A percentile compares a stretch with the other conserved stretches of the same genome.
These are phyloP conservation scores for Eupeodes corollae DNA, from an alignment of 1,140 invertebrate genomes.

Conservation along the genomic window DNA sequence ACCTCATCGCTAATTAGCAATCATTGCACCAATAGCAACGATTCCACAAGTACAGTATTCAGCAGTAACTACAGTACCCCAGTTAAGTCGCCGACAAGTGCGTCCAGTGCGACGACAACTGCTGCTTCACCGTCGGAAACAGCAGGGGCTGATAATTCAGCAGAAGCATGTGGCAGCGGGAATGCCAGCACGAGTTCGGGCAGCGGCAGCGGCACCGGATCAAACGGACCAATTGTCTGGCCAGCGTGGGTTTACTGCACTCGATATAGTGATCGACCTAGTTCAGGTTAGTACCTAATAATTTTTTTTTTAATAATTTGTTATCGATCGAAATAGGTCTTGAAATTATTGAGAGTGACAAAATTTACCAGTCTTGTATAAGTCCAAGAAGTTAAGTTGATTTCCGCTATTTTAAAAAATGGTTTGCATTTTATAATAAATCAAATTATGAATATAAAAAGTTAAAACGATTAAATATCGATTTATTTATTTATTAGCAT, in stretches of 20 bases:
- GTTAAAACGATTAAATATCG: too few species aligned
- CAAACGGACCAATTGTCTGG: slow-evolving; percentile 45
- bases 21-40: slow-evolving; percentile 26
- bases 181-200: slow-evolving; percentile 17
- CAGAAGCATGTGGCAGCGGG: slow-evolving; percentile 4
- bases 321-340: too few species aligned
- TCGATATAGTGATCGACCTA: slow-evolving; percentile 87
- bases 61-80: slow-evolving; percentile 24
- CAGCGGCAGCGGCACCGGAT: slow-evolving; percentile 27
- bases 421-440: too few species aligned
- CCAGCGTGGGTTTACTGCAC: slow-evolving; percentile 91
- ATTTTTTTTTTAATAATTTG: too few species aligned
- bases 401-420: too few species aligned
- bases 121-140: not conserved
- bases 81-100: slow-evolving; percentile 16
- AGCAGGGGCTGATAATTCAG: not conserved
- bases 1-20: not conserved
- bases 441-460: too few species aligned
- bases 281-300: slow-evolving; percentile 35
- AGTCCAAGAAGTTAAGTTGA: too few species aligned
- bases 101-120: slow-evolving; percentile 2
- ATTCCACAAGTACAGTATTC: slow-evolving; percentile 30
- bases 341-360: too few species aligned
- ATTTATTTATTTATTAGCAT: too few species aligned
- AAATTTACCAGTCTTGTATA: too few species aligned